Percentiles rank a stretch among this genome's conserved stretches.
These are phyloP conservation scores for Macrocentrus cingulum DNA, from an alignment of 1,140 invertebrate species.

Conservation along the genomic window DNA sequence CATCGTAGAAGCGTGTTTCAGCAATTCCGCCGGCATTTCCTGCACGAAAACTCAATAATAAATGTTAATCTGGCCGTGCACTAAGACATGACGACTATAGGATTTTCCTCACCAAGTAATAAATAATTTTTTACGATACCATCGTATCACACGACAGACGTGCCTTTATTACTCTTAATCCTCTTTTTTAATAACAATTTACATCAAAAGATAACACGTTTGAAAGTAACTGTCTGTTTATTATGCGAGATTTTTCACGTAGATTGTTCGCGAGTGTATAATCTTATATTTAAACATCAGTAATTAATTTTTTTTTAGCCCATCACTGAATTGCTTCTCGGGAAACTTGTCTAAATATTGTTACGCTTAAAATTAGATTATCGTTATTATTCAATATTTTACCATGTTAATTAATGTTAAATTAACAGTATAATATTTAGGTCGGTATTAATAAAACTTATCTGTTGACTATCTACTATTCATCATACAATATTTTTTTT, in stretches of 20 bases:
- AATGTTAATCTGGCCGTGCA: no score
- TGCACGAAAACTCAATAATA: no score
- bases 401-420: no score
- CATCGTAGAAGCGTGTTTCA: background rate
- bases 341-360: no score
- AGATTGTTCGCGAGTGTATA: background rate
- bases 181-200: constrained; percentile 43
- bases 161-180: background rate
- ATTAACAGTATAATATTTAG: no score
- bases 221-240: constrained; percentile 44
- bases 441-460: constrained; percentile 44
- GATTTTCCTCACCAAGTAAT: no score
- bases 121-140: background rate
- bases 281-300: constrained; percentile 3
- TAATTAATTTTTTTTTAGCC: constrained; percentile 3
- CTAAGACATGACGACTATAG: no score
- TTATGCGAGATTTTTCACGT: background rate
- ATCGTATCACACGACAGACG: background rate
- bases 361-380: no score
- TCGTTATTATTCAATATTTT: no score
- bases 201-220: constrained; percentile 56
- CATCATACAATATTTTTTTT: constrained; percentile 15
- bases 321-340: background rate
- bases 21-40: no score
- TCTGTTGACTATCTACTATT: constrained; percentile 56